Evolutionary conservation across 2,797 vertebrate species (phyloP).

Genomic region (Sternotherus odoratus): DNA sequence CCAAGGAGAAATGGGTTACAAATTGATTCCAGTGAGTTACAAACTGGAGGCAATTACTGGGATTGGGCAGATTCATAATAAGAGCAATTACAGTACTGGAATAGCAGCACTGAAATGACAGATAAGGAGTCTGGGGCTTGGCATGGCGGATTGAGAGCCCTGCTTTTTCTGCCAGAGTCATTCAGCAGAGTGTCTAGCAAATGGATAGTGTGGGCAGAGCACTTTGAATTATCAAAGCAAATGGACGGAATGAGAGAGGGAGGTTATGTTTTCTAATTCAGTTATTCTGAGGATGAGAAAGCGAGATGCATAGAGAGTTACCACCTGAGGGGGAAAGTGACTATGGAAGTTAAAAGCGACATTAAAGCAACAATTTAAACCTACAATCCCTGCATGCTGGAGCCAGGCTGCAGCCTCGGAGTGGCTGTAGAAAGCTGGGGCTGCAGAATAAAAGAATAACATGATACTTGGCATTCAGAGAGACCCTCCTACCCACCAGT

Average conservation of each 20-base stretch:
- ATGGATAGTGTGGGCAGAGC: not conserved
- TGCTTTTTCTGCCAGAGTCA: not conserved
- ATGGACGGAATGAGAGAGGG: not conserved
- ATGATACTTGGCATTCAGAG: not conserved
- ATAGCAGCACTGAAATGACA: not conserved
- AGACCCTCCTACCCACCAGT: not conserved
- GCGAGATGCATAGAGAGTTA: not conserved
- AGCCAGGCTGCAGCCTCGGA: not conserved
- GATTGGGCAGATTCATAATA: not conserved
- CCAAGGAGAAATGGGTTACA: not conserved
- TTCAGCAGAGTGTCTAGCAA: not conserved
- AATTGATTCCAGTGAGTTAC: constrained; percentile 11
- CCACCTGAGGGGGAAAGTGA: not conserved
- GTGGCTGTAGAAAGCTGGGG: not conserved
- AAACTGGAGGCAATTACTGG: not conserved
- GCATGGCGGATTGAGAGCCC: not conserved
- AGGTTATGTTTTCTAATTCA: not conserved
- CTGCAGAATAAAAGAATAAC: not conserved
- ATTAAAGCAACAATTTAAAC: not conserved
- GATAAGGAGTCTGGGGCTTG: not conserved
- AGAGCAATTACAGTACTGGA: not conserved
- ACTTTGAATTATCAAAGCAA: not conserved
- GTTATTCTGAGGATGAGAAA: not conserved
- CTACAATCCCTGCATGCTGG: not conserved
- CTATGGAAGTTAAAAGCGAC: not conserved